Conservation (phyloP, 2,797 vertebrate species). For the Nothura maculosa region DNA sequence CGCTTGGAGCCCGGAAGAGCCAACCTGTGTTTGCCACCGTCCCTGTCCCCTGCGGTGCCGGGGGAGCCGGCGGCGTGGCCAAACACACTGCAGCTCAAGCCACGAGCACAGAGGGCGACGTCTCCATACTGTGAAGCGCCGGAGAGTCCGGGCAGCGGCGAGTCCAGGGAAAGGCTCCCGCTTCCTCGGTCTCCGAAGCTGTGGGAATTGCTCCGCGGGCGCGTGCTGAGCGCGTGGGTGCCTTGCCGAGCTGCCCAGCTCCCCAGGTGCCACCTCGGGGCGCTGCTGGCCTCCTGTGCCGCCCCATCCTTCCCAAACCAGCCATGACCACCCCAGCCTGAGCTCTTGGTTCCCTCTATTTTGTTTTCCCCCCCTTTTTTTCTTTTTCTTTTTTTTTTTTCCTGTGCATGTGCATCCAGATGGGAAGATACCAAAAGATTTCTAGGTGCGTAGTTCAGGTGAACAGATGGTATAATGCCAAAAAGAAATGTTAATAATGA, state of each 20-base stretch:
- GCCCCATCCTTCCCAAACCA: background rate
- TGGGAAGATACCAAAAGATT: conserved; percentile 71
- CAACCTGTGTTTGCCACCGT: background rate
- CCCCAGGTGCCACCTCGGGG: background rate
- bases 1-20: background rate
- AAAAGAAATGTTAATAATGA: conserved; percentile 58
- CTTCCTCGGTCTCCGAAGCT: background rate
- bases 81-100: background rate
- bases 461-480: conserved; percentile 66
- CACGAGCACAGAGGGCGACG: background rate
- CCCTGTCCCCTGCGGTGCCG: rapidly evolving
- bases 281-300: background rate
- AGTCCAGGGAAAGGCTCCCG: background rate
- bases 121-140: background rate
- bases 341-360: background rate
- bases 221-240: background rate
- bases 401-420: background rate
- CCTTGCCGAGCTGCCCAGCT: background rate
- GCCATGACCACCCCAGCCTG: background rate
- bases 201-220: background rate
- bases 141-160: background rate
- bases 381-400: conserved; percentile 33
- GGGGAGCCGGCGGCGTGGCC: background rate
- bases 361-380: background rate
- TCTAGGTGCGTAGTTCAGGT: conserved; percentile 65